These are phyloP conservation scores for Tapirus terrestris DNA, from an alignment of 2,113 vertebrate genomes.

Conservation along the genomic window DNA sequence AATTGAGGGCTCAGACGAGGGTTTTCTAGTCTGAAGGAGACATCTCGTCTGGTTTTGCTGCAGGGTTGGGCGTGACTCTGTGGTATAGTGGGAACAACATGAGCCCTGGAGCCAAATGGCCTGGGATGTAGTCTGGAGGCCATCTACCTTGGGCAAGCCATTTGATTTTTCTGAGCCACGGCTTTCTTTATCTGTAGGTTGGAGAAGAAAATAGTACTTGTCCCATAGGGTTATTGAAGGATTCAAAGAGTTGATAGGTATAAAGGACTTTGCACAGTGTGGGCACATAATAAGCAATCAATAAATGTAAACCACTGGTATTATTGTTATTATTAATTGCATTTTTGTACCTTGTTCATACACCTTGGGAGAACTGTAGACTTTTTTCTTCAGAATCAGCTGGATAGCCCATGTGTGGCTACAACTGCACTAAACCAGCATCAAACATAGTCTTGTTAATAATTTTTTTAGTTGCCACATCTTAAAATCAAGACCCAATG, in stretches of 20 bases:
- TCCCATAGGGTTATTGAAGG: neutral
- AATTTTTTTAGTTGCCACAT: neutral
- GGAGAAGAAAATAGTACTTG: neutral
- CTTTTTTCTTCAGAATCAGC: neutral
- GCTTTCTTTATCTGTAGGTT: neutral
- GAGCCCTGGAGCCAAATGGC: neutral
- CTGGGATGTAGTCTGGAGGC: neutral
- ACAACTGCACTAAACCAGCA: neutral
- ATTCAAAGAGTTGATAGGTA: neutral
- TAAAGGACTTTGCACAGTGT: neutral
- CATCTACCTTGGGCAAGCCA: neutral
- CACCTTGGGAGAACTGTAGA: neutral
- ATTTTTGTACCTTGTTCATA: neutral
- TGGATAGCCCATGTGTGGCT: fast-evolving
- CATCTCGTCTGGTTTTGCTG: neutral
- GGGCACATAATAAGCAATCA: no score
- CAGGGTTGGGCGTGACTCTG: no score
- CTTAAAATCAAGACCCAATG: neutral
- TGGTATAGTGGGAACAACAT: fast-evolving
- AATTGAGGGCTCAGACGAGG: no score
- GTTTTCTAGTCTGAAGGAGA: neutral
- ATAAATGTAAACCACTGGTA: neutral
- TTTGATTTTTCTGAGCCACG: neutral
- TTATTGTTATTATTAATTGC: no score
- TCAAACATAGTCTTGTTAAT: neutral